Conservation (phyloP, 2,888 invertebrate species). For the Zeuzera pyrina region DNA sequence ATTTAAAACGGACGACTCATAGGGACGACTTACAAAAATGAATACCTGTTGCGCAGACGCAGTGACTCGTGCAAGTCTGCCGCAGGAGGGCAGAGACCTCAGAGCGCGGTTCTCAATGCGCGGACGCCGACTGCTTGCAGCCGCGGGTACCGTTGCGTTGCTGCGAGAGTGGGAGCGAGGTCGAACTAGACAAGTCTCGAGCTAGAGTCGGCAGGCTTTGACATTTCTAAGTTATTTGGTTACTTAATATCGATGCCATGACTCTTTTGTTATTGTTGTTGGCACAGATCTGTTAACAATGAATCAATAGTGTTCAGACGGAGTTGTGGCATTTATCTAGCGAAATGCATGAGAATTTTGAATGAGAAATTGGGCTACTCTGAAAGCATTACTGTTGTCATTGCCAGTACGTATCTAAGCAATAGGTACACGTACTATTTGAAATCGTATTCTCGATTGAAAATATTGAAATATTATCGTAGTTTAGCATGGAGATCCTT, state of each 20-base stretch:
- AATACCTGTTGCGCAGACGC: conserved; percentile 25
- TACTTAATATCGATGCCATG: conserved; percentile 46
- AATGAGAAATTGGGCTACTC: too few species aligned
- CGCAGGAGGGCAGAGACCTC: conserved; percentile 62
- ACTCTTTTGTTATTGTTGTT: conserved; percentile 33
- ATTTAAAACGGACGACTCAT: background rate
- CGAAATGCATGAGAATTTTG: too few species aligned
- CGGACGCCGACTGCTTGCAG: conserved; percentile 39
- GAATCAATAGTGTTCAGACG: conserved; percentile 19
- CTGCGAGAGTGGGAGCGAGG: conserved; percentile 56
- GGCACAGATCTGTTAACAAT: conserved; percentile 19
- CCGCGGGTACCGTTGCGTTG: conserved; percentile 65
- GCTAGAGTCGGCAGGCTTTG: conserved; percentile 34
- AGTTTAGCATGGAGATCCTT: too few species aligned
- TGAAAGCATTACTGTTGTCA: too few species aligned
- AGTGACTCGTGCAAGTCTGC: conserved; percentile 31
- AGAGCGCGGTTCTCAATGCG: conserved; percentile 40
- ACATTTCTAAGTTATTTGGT: conserved; percentile 62
- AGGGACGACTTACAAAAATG: background rate
- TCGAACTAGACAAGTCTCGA: conserved; percentile 23
- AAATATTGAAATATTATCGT: too few species aligned
- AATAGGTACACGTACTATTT: too few species aligned
- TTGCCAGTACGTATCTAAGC: too few species aligned
- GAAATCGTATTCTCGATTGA: too few species aligned
- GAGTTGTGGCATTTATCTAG: conserved; percentile 17